Percentiles rank a stretch among this genome's conserved stretches.
phyloP scores from a whole-genome alignment of 2,797 vertebrate species.

The Moxostoma hubbsi region DNA sequence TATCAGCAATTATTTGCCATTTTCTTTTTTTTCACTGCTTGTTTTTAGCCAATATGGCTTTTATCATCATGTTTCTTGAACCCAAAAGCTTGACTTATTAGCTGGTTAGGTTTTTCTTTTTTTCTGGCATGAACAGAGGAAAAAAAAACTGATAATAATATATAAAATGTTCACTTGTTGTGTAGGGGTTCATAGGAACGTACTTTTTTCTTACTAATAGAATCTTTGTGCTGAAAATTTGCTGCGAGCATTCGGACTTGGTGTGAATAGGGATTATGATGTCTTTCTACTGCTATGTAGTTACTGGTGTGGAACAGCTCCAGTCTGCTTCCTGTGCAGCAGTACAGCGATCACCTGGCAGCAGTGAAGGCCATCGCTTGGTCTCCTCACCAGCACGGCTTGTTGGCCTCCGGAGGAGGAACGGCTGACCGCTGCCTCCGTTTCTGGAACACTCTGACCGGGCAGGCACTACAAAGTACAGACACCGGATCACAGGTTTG shows the following conservation, averaged over 20 bases:
- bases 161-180: no score
- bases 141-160: no score
- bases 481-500: conserved; percentile 87
- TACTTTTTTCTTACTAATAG: no score
- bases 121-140: no score
- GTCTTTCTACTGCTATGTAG: conserved; percentile 59
- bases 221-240: no score
- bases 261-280: not conserved
- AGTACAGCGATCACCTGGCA: conserved; percentile 85
- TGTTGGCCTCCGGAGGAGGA: conserved; percentile 83
- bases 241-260: not conserved
- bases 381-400: conserved; percentile 85
- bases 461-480: conserved; percentile 83
- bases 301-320: conserved; percentile 86
- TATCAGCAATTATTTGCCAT: no score
- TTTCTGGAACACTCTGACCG: conserved; percentile 87
- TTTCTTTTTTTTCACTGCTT: no score
- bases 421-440: conserved; percentile 85
- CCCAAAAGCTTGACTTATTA: no score
- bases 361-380: conserved; percentile 86
- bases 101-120: no score
- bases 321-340: conserved; percentile 82
- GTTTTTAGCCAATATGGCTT: no score
- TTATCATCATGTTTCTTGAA: no score
- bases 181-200: no score